A percentile compares a stretch with the other conserved stretches of the same genome.
phyloP scores from a whole-genome alignment of 92 coral and sea anemone genomes.

The Desmophyllum pertusum region DNA sequence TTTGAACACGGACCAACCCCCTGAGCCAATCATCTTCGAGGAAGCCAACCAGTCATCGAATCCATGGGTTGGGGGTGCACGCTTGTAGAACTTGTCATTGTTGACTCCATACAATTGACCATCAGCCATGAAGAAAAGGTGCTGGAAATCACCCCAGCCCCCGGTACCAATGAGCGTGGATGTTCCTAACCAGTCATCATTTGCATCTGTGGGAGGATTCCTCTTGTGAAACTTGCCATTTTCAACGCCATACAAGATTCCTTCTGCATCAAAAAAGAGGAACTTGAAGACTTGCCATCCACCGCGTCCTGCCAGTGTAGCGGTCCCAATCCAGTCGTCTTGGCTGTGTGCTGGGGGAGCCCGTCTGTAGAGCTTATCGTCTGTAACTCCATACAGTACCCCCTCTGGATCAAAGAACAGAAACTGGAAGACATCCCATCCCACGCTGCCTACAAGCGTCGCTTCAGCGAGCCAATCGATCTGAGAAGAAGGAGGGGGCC shows the following conservation, averaged over 20 bases:
- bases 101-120: conserved; percentile 20
- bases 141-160: background rate
- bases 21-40: conserved; percentile 21
- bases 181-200: conserved; percentile 3
- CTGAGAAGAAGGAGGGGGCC: background rate
- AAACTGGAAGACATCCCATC: conserved; percentile 16
- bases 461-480: conserved; percentile 6
- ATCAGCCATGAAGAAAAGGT: conserved; percentile 26
- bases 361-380: conserved; percentile 7
- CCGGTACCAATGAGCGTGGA: conserved; percentile 4
- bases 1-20: conserved; percentile 32
- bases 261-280: conserved; percentile 26
- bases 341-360: background rate
- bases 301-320: conserved; percentile 13
- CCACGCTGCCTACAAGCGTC: background rate
- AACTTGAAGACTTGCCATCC: conserved; percentile 25
- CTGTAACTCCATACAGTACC: conserved; percentile 5
- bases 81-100: background rate
- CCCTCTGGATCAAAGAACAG: conserved; percentile 33
- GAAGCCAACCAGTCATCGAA: conserved; percentile 23
- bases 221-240: conserved; percentile 4
- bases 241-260: conserved; percentile 19
- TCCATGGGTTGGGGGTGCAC: background rate
- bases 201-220: background rate
- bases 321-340: conserved; percentile 17